These are phyloP conservation scores for Larimichthys crocea DNA, from an alignment of 2,113 vertebrate genomes.

Conservation along the genomic window DNA sequence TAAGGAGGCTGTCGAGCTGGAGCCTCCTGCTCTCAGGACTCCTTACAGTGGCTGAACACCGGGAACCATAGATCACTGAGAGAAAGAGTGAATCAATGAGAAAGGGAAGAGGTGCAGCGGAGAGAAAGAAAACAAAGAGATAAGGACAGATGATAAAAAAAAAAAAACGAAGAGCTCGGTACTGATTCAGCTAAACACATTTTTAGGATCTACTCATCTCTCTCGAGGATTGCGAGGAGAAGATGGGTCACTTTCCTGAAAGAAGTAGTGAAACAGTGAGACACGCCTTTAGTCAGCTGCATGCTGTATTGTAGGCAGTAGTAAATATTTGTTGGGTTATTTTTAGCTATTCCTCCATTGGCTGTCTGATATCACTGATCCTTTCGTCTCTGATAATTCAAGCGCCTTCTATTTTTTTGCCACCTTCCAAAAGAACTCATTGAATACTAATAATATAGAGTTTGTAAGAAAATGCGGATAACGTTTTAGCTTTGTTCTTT, in stretches of 20 bases:
- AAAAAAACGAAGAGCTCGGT: neutral
- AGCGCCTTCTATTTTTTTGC: neutral
- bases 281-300: neutral
- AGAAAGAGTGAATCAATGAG: conserved; percentile 58
- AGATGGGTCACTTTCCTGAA: neutral
- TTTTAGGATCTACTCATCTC: conserved; percentile 1
- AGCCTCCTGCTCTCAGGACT: conserved; percentile 55
- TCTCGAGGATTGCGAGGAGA: conserved; percentile 6
- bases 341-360: neutral
- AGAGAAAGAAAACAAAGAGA: conserved; percentile 28
- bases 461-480: neutral
- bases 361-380: neutral
- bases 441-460: neutral
- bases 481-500: neutral
- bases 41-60: conserved; percentile 65
- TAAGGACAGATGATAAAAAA: conserved; percentile 19
- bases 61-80: conserved; percentile 57
- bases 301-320: neutral
- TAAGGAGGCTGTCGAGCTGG: conserved; percentile 49
- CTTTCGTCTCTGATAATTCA: neutral
- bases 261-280: neutral
- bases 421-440: neutral
- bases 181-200: conserved; percentile 21
- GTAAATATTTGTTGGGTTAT: neutral
- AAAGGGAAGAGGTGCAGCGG: conserved; percentile 20